Base-by-base conservation (phyloP, 2,113 vertebrate genomes). In the Sinocyclocheilus rhinocerous region DNA sequence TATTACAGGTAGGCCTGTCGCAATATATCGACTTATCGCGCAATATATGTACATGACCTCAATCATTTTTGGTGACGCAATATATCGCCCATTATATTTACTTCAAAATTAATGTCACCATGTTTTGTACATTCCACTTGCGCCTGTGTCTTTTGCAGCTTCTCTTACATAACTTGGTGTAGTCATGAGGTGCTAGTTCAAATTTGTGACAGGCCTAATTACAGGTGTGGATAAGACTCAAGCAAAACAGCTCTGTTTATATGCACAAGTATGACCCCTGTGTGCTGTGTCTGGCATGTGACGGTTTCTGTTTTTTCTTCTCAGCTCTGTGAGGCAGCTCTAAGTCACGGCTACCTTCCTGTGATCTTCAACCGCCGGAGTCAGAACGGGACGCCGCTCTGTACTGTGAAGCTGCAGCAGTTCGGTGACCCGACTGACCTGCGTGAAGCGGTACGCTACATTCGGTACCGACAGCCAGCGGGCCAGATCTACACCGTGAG, bases 311-410 rank as follows among this genome's bases (percentile, higher is more conserved):
- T 79, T 70, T 61, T 79, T 63, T 87, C 13, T 89, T 75, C 81
- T 29, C 88, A 96, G 95, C 89, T 96, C 72, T 96, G 95, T 90
- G 94, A 95, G 86, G 90, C 90, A 3, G 95, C 93, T 1, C 90
- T 96, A 69, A 90, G 84, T 79, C 93, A 95, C 22, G 96, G 95
- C 63, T 95, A 96, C 92, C 95, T 95, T 15, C 95, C 96, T 0
- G 96, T 95, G 24, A 90, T 97, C 80, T 97, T 97, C 90, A 96
- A 95, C 91, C 95, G 96, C 9, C 95, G 97, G 57, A 94, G 96
- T 81, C 97, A 97, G 90, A 97, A 97, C 3, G 90, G 93, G 86
- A 95, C 95, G 0, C 96, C 96, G 0, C 96, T 97, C 50, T 95
- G 92, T 92, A 97, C 95, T 12, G 80, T 95, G 52, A 94, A 94